These are phyloP conservation scores for Lordiphosa stackelbergi DNA, from an alignment of 1,140 invertebrate genomes.

Conservation along the genomic window DNA sequence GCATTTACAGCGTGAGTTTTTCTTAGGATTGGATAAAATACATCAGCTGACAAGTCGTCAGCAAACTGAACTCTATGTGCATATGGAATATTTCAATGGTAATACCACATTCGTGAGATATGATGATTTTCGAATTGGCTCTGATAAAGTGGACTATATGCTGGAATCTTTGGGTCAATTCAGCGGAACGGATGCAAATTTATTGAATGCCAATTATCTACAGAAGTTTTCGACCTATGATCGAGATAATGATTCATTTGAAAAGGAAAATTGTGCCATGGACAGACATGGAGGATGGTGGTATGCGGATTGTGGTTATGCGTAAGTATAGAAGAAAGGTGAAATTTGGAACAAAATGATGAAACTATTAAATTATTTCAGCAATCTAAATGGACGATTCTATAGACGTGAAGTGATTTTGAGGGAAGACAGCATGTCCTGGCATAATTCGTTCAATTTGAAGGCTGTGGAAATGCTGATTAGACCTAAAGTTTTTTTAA, in stretches of 20 bases:
- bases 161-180: conserved; percentile 3
- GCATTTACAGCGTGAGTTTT: not conserved
- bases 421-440: not conserved
- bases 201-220: not conserved
- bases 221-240: conserved; percentile 1
- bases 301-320: not conserved
- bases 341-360: not conserved
- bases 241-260: conserved; percentile 1
- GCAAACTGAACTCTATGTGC: conserved; percentile 1
- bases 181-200: not conserved
- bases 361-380: not conserved
- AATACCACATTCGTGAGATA: not conserved
- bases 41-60: conserved; percentile 4
- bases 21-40: conserved; percentile 2
- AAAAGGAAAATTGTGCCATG: conserved; percentile 1
- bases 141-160: not conserved
- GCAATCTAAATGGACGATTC: conserved; percentile 1
- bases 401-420: not conserved
- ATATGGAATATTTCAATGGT: conserved; percentile 4
- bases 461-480: conserved; percentile 1
- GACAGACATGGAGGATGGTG: conserved; percentile 7
- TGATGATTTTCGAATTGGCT: conserved; percentile 3
- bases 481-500: not conserved
- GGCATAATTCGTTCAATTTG: not conserved
- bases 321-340: not conserved